Base-by-base conservation (phyloP, 2,113 vertebrate species). In the Nematolebias whitei region DNA sequence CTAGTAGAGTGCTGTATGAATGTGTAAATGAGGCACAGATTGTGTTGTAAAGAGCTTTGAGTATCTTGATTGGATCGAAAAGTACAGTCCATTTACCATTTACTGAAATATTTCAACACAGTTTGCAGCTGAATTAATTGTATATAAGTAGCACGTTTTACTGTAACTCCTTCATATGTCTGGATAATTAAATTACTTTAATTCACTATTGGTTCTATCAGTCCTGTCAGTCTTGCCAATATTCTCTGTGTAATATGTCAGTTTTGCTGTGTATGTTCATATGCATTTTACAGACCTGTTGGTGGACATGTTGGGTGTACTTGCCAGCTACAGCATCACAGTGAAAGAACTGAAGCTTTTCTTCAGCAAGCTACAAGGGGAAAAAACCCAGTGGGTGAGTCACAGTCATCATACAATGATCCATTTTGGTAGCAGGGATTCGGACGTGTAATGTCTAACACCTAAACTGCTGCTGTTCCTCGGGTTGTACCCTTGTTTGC, bases 341-440 rank as follows among this genome's bases (percentile, higher is more conserved):
- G 97, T 99, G 68, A 96, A 96, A 68, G 98, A 99, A 76, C 90
- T 99, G 44, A 99, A 99, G 90, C 90, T 99, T 5, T 97, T 97
- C 90, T 99, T 98, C 92, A 98, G 97, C 92, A 98, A 96, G 82
- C 94, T 99, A 73, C 97, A 96, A 88, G 97, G 96, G 89, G 94
- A 96, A 84, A 94, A 93, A 89, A 94, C 94, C 85, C 96, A 95
- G 91, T 99, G 98, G 98, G 98, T 99, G 95, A 94, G 87, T 82
- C 82, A n/a, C 0, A 84, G 58, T 82, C 6, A 67, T 73, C 40
- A 58, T 59, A 14, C 38, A 13, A 41, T 47, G 59, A 71, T 80
- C 69, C 19, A 70, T 59, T 60, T 58, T 66, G 19, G 63, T 81
- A 1, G 72, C 77, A 71, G 38, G 54, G 68, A 39, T 54, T 39